Evolutionary conservation across 2,113 vertebrate species (phyloP).

Genomic region (Elachura formosa): DNA sequence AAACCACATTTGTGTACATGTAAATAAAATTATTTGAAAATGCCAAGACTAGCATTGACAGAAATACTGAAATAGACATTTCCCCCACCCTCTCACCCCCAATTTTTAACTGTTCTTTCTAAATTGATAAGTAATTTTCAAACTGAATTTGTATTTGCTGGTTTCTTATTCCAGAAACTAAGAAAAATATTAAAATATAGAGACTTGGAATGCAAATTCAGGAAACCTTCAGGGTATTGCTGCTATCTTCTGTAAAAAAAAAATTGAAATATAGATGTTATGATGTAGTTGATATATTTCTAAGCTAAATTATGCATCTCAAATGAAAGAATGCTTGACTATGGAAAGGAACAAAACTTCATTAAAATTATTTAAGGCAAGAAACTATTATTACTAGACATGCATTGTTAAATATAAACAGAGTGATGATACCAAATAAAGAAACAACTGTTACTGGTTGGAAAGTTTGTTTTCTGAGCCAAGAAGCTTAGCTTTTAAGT

Average conservation of each 20-base stretch:
- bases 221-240: not conserved
- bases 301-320: not conserved
- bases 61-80: not conserved
- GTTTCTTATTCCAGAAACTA: not conserved
- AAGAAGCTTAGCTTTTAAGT: not conserved
- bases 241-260: not conserved
- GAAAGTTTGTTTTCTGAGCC: not conserved
- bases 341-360: not conserved
- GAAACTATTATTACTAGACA: not conserved
- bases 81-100: rapidly evolving
- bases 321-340: not conserved
- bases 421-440: not conserved
- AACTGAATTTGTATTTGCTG: not conserved
- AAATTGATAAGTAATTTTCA: not conserved
- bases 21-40: not conserved
- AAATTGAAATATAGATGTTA: not conserved
- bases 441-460: not conserved
- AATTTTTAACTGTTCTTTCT: not conserved
- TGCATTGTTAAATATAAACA: not conserved
- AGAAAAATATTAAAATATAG: not conserved
- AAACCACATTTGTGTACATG: not conserved
- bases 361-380: not conserved
- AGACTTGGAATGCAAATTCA: not conserved
- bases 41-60: not conserved
- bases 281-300: not conserved